Evolutionary conservation across 2,888 invertebrate species (phyloP).

Genomic region (Nematopogon swammerdamellus): DNA sequence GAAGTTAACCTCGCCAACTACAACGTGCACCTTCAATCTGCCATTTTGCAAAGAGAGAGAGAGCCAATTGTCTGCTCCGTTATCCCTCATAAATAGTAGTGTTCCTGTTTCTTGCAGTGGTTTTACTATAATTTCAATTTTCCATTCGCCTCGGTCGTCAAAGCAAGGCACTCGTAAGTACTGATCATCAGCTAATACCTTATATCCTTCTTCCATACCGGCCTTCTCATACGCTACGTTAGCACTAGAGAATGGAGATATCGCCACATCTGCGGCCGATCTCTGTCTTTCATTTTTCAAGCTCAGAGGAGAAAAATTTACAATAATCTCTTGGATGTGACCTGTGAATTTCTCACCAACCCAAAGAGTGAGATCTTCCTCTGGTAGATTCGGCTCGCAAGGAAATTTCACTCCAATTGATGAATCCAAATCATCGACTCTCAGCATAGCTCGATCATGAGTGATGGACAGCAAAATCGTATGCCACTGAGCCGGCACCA

Average conservation of each 20-base stretch:
- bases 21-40: conserved; percentile 33
- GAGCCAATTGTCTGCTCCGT: conserved; percentile 24
- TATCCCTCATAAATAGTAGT: conserved; percentile 28
- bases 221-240: conserved; percentile 41
- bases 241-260: conserved; percentile 25
- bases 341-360: conserved; percentile 44
- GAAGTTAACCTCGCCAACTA: conserved; percentile 21
- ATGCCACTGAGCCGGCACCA: conserved; percentile 43
- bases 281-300: conserved; percentile 20
- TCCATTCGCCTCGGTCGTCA: conserved; percentile 30
- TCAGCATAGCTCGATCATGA: conserved; percentile 28
- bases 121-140: conserved; percentile 33
- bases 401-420: conserved; percentile 26
- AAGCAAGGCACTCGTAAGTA: conserved; percentile 40
- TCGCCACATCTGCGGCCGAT: conserved; percentile 14
- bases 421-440: conserved; percentile 32
- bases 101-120: conserved; percentile 30
- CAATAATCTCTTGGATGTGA: conserved; percentile 38
- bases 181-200: conserved; percentile 27
- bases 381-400: conserved; percentile 35
- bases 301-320: conserved; percentile 41
- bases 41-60: conserved; percentile 31
- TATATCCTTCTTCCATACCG: conserved; percentile 31
- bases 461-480: conserved; percentile 34
- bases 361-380: conserved; percentile 30